phyloP scores from a whole-genome alignment of 2,888 invertebrate genomes.

The Caenorhabditis sp. region DNA sequence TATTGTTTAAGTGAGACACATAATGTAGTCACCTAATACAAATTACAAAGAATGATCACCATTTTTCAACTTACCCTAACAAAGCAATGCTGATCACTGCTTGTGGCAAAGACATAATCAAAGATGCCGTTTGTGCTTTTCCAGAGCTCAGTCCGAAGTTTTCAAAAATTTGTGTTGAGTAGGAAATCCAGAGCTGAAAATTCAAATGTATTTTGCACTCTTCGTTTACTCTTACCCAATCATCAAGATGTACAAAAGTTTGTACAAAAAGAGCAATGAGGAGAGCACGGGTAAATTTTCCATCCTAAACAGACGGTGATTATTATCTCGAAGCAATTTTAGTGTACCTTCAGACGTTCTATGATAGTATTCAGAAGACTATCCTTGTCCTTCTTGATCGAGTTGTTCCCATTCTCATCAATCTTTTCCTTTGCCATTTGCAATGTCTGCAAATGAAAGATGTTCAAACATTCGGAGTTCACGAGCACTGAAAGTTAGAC shows the following conservation, averaged over 20 bases:
- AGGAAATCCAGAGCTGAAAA: conserved; percentile 81
- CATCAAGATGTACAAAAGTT: conserved; percentile 80
- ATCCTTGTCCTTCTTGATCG: conserved; percentile 39
- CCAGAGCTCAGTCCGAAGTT: conserved; percentile 71
- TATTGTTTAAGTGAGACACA: too few species aligned
- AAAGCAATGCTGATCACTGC: conserved; percentile 74
- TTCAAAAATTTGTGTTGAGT: conserved; percentile 81
- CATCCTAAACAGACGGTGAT: conserved; percentile 55
- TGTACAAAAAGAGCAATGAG: conserved; percentile 76
- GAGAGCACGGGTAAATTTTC: conserved; percentile 77
- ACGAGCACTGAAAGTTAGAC: neutral
- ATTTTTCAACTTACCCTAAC: conserved; percentile 50
- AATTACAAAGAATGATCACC: neutral
- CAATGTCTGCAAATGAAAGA: conserved; percentile 46
- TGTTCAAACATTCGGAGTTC: conserved; percentile 13
- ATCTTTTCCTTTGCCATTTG: conserved; percentile 57
- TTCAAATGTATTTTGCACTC: neutral
- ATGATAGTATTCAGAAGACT: conserved; percentile 9
- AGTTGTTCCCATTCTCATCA: conserved; percentile 62
- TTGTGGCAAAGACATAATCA: conserved; percentile 76
- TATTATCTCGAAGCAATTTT: neutral
- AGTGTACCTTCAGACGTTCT: conserved; percentile 39
- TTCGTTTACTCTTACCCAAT: conserved; percentile 74
- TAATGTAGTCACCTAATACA: too few species aligned
- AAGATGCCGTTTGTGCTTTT: conserved; percentile 74